Conservation (phyloP, 2,113 vertebrate species). For the Macroglossus sobrinus region DNA sequence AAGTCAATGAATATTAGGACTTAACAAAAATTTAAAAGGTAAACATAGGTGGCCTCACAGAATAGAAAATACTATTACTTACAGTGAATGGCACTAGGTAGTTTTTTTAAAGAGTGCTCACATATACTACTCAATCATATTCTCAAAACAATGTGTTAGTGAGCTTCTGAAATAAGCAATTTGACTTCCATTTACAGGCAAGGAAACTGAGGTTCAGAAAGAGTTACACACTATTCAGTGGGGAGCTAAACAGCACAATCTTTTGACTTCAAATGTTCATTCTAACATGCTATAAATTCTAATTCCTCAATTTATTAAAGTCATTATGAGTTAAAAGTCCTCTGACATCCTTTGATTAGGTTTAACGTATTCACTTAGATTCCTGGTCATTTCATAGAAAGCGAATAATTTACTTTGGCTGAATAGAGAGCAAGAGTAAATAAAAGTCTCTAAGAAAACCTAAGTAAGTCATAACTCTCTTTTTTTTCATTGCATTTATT, state of each 20-base stretch:
- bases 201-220: slow-evolving; percentile 63
- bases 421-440: slow-evolving; percentile 33
- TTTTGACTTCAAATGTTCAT: background rate
- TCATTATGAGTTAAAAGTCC: slow-evolving; percentile 27
- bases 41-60: background rate
- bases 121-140: background rate
- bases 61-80: background rate
- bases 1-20: slow-evolving; percentile 11
- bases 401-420: slow-evolving; percentile 24
- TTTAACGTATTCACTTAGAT: slow-evolving; percentile 41
- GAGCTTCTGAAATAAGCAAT: background rate
- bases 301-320: slow-evolving; percentile 14
- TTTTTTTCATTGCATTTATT: background rate
- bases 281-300: background rate
- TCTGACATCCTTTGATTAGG: slow-evolving; percentile 8
- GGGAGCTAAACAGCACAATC: background rate
- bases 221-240: background rate
- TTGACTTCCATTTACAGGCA: slow-evolving; percentile 46
- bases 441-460: background rate
- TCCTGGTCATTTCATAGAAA: slow-evolving; percentile 31
- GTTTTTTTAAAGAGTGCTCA: background rate
- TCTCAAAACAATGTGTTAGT: background rate
- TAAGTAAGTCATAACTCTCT: background rate
- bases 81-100: background rate
- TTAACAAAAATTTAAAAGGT: slow-evolving; percentile 29